Percentiles rank a stretch among this genome's conserved stretches.
These are phyloP conservation scores for Tetraneura akinire DNA, from an alignment of 1,140 invertebrate species.

Conservation along the genomic window DNA sequence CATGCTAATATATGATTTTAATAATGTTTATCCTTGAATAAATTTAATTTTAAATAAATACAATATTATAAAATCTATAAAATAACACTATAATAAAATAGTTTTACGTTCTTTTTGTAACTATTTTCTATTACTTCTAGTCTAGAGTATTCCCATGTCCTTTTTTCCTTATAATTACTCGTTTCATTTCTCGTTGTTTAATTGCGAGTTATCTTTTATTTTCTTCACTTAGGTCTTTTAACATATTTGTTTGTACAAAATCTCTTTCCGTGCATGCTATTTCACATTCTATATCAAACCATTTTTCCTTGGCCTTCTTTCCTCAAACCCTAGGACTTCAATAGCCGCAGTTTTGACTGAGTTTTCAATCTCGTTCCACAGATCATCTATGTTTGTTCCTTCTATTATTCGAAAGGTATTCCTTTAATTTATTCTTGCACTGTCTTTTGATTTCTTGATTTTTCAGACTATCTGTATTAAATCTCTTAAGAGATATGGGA, in stretches of 20 bases:
- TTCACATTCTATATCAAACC: background rate
- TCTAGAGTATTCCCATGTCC: slow-evolving; percentile 8
- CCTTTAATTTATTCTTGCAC: slow-evolving; percentile 5
- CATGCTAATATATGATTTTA: too few species aligned
- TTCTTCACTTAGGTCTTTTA: slow-evolving; percentile 5
- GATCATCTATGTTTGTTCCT: background rate
- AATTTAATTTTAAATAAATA: too few species aligned
- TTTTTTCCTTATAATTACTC: background rate
- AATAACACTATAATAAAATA: too few species aligned
- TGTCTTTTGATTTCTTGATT: slow-evolving; percentile 4
- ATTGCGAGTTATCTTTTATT: slow-evolving; percentile 11
- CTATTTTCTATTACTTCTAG: slow-evolving; percentile 6
- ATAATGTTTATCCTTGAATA: too few species aligned
- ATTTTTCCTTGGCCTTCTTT: background rate
- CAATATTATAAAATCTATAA: too few species aligned
- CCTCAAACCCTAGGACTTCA: background rate
- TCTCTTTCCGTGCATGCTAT: background rate
- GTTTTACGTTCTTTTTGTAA: slow-evolving; percentile 3
- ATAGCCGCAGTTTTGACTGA: background rate
- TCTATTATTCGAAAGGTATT: background rate
- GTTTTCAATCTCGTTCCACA: slow-evolving; percentile 16
- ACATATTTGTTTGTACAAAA: background rate
- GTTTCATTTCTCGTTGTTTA: slow-evolving; percentile 1
- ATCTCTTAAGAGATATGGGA: background rate
- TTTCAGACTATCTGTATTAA: background rate